A percentile compares a stretch with the other conserved stretches of the same genome.
phyloP scores from a whole-genome alignment of 30 jellyfish, hydroid and myxozoan genomes.

The Rhopilema esculentum region DNA sequence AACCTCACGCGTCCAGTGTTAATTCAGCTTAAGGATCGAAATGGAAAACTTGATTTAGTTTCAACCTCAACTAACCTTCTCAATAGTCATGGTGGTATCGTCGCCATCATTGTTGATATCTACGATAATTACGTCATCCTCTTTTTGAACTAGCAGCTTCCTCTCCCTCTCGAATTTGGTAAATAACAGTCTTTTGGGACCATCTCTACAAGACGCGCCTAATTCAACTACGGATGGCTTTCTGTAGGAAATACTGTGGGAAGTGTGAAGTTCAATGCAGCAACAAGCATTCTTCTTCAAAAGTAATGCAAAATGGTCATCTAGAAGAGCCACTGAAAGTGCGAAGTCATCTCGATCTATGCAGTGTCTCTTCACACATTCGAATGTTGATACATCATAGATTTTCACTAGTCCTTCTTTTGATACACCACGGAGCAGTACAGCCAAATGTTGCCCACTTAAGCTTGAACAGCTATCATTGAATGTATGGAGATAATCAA shows the following conservation, averaged over 20 bases:
- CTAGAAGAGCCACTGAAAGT: constrained; percentile 35
- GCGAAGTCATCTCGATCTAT: constrained; percentile 9
- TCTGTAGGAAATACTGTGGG: background rate
- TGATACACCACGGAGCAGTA: background rate
- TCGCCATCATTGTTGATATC: constrained; percentile 4
- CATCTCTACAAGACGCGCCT: constrained; percentile 1
- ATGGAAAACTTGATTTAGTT: too few relatives aligned
- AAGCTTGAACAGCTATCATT: constrained; percentile 21
- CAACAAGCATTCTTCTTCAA: constrained; percentile 20
- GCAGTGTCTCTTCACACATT: background rate
- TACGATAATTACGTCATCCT: constrained; percentile 20
- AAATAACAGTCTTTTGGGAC: background rate
- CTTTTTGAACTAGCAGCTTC: constrained; percentile 18
- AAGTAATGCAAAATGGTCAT: constrained; percentile 37
- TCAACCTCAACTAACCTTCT: constrained; percentile 37
- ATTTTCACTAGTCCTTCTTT: constrained; percentile 34
- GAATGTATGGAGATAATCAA: constrained; percentile 12
- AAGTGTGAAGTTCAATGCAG: constrained; percentile 3
- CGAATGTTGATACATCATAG: constrained; percentile 12
- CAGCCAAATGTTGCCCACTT: constrained; percentile 40
- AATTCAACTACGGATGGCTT: background rate
- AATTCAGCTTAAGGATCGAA: too few relatives aligned
- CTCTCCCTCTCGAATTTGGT: constrained; percentile 7
- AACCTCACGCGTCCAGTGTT: too few relatives aligned
- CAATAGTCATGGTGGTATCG: background rate